Evolutionary conservation across 35 echinoderm and acorn worm genomes (phyloP).

Genomic region (Apostichopus californicus): DNA sequence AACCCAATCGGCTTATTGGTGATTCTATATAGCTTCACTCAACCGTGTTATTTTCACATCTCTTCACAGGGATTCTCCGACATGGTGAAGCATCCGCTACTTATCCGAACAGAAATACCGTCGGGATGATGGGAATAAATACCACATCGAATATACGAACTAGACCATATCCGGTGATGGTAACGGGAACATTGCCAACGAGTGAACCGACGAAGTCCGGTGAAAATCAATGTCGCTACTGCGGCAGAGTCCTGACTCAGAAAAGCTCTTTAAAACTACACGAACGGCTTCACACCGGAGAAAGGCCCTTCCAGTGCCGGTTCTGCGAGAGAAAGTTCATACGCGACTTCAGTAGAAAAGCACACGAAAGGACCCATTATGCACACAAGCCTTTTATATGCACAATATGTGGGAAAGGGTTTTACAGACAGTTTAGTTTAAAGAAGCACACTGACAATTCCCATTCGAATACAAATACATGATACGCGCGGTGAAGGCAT

Average conservation of each 20-base stretch:
- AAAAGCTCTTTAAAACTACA: conserved; percentile 17
- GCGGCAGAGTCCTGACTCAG: not conserved
- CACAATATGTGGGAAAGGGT: conserved; percentile 13
- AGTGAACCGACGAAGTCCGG: not conserved
- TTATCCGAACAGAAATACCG: not conserved
- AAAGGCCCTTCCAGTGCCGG: conserved; percentile 33
- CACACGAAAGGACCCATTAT: conserved; percentile 25
- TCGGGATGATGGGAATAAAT: not conserved
- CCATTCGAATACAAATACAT: not conserved
- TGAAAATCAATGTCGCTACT: not conserved
- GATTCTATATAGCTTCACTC: not conserved
- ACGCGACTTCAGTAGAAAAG: conserved; percentile 19
- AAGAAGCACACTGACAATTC: not conserved
- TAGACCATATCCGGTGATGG: not conserved
- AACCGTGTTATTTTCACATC: not conserved
- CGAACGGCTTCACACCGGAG: conserved; percentile 54
- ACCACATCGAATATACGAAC: not conserved
- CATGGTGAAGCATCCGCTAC: not conserved
- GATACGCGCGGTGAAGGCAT: no score
- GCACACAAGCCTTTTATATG: conserved; percentile 7
- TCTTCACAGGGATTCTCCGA: not conserved
- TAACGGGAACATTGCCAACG: not conserved
- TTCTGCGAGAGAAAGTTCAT: conserved; percentile 17
- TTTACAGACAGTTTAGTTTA: conserved; percentile 33
- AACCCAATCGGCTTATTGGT: not conserved